Evolutionary conservation across 2,888 invertebrate species (phyloP).

Genomic region (Melanophora roralis): DNA sequence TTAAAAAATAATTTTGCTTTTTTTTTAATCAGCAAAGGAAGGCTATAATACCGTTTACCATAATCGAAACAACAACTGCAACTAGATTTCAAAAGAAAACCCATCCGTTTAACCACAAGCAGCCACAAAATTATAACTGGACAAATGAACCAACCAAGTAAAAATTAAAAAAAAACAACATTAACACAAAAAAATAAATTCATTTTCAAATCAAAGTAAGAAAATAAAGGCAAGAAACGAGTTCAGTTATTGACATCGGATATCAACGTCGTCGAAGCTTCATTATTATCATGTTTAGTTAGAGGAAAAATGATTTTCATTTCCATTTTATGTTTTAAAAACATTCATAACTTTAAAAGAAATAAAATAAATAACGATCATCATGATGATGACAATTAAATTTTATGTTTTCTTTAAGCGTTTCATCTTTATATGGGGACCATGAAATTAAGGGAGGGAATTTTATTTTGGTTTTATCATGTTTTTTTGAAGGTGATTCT

Average conservation of each 20-base stretch:
- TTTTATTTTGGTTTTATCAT: slow-evolving; percentile 35
- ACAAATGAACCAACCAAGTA: slow-evolving; percentile 52
- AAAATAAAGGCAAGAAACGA: slow-evolving; percentile 45
- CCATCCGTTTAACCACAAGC: slow-evolving; percentile 50
- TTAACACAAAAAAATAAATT: slow-evolving; percentile 44
- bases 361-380: slow-evolving; percentile 38
- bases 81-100: slow-evolving; percentile 10
- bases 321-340: slow-evolving; percentile 55
- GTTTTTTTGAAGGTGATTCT: slow-evolving; percentile 31
- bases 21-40: slow-evolving; percentile 41
- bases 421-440: slow-evolving; percentile 13
- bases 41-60: slow-evolving; percentile 50
- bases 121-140: slow-evolving; percentile 60
- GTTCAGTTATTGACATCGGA: slow-evolving; percentile 60
- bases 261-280: slow-evolving; percentile 67
- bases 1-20: slow-evolving; percentile 19
- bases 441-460: slow-evolving; percentile 39
- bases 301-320: slow-evolving; percentile 66
- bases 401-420: not conserved
- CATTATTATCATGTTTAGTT: slow-evolving; percentile 41
- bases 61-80: slow-evolving; percentile 39
- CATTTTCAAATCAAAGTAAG: slow-evolving; percentile 42
- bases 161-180: not conserved
- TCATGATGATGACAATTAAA: slow-evolving; percentile 46
- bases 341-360: slow-evolving; percentile 61